phyloP scores from a whole-genome alignment of 2,797 vertebrate genomes.

The Hylomyscus alleni region DNA sequence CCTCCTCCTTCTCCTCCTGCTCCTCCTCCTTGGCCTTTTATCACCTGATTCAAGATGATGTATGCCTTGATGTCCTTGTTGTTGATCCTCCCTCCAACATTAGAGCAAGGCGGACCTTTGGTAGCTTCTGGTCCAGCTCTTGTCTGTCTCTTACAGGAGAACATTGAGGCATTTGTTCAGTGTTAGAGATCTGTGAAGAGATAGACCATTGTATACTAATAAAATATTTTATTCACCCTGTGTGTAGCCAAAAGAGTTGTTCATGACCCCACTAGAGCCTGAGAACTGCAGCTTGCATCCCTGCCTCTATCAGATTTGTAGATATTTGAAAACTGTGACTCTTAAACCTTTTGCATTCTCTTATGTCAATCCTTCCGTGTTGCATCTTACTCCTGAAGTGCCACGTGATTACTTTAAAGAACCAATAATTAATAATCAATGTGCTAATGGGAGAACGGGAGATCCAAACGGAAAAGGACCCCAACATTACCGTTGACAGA shows the following conservation, averaged over 20 bases:
- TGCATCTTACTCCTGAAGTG: conserved; percentile 3
- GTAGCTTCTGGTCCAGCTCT: neutral
- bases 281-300: neutral
- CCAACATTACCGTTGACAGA: neutral
- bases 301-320: neutral
- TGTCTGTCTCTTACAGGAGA: neutral
- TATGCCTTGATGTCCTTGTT: neutral
- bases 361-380: neutral
- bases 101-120: neutral
- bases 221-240: neutral
- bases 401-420: neutral
- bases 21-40: neutral
- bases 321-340: neutral
- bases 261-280: neutral
- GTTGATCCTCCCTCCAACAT: neutral
- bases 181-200: neutral
- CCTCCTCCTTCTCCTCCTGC: neutral
- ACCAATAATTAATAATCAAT: conserved; percentile 47
- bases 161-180: neutral
- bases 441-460: neutral
- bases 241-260: neutral
- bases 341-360: neutral
- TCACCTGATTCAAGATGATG: neutral
- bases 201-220: neutral
- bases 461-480: neutral